Evolutionary conservation across 2,113 vertebrate species (phyloP).

Genomic region (Zosterops borbonicus): DNA sequence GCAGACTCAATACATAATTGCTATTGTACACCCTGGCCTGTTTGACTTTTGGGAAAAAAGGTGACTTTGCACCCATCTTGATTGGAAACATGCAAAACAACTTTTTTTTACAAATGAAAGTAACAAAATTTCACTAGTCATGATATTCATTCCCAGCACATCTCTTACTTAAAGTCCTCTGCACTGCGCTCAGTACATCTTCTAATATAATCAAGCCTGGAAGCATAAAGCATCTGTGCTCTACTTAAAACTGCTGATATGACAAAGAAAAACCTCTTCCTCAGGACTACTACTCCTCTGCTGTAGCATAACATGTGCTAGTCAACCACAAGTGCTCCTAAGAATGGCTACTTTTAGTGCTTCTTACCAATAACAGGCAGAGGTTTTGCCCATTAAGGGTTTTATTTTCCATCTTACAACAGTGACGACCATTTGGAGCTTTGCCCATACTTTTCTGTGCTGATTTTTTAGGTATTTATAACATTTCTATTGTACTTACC

Average conservation of each 20-base stretch:
- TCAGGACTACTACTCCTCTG: background rate
- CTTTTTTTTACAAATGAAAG: background rate
- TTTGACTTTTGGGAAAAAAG: constrained; percentile 19
- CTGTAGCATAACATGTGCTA: constrained; percentile 42
- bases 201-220: background rate
- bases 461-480: constrained; percentile 65
- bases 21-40: background rate
- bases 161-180: background rate
- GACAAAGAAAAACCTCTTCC: constrained; percentile 64
- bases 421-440: constrained; percentile 26
- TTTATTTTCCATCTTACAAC: constrained; percentile 47
- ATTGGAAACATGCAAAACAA: background rate
- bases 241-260: constrained; percentile 48
- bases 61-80: background rate
- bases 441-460: constrained; percentile 10
- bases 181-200: background rate
- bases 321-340: constrained; percentile 59
- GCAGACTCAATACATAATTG: background rate
- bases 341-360: constrained; percentile 64
- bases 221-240: constrained; percentile 25
- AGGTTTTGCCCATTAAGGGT: constrained; percentile 62
- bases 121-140: background rate
- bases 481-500: constrained; percentile 37
- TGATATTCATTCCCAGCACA: background rate
- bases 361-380: constrained; percentile 58